phyloP scores from a whole-genome alignment of 1,140 invertebrate genomes.

The Trichogramma pretiosum region DNA sequence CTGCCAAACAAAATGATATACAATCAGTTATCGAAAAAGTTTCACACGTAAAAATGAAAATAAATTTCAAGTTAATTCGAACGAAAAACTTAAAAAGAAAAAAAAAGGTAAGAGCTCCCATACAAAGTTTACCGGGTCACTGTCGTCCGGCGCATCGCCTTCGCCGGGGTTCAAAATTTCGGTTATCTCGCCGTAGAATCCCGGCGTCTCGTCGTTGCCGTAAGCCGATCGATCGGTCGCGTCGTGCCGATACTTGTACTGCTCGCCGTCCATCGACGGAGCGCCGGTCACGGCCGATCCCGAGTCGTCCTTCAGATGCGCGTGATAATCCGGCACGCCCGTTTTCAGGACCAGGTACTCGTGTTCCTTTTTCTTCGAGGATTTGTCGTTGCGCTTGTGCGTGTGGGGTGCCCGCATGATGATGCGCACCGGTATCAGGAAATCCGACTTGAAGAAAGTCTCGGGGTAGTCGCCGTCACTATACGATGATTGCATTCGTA shows the following conservation, averaged over 20 bases:
- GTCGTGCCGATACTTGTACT: background rate
- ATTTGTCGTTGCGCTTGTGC: slow-evolving; percentile 20
- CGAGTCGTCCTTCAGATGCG: slow-evolving; percentile 23
- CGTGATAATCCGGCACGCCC: slow-evolving; percentile 25
- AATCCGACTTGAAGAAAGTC: slow-evolving; percentile 11
- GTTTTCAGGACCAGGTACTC: slow-evolving; percentile 29
- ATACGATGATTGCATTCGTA: no score
- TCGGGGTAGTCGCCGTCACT: no score
- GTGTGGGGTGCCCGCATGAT: slow-evolving; percentile 34
- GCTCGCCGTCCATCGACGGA: background rate
- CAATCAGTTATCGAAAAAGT: no score
- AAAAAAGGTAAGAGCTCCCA: no score
- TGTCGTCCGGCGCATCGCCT: no score
- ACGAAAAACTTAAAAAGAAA: no score
- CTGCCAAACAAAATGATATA: no score
- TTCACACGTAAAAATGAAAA: no score
- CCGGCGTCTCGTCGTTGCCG: slow-evolving; percentile 29
- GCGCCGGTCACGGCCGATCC: no score
- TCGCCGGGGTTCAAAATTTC: no score
- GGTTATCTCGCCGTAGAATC: slow-evolving; percentile 30
- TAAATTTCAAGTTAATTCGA: no score
- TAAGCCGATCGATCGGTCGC: slow-evolving; percentile 7
- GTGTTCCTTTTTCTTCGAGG: slow-evolving; percentile 21
- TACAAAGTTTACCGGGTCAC: no score
- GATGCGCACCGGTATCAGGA: slow-evolving; percentile 23